Percentiles rank a stretch among this genome's conserved stretches.
These are phyloP conservation scores for Rutpela maculata DNA, from an alignment of 2,888 invertebrate species.

Conservation along the genomic window DNA sequence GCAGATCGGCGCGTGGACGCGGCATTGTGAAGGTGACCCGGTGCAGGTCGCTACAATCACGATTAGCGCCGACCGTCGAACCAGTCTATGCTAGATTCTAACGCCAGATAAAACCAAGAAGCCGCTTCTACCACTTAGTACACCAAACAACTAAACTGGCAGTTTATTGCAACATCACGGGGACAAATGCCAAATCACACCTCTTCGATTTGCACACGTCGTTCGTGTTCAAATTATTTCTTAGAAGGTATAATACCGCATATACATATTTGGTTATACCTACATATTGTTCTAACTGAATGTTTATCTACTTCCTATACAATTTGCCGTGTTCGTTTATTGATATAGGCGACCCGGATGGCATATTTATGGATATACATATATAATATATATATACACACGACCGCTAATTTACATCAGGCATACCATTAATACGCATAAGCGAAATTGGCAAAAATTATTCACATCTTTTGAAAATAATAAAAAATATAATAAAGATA, in stretches of 20 bases:
- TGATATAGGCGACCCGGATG: not conserved
- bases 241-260: constrained; percentile 4
- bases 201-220: constrained; percentile 24
- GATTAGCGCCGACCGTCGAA: constrained; percentile 66
- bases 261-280: constrained; percentile 19
- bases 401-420: not conserved
- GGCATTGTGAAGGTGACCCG: constrained; percentile 73
- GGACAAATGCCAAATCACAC: constrained; percentile 44
- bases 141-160: constrained; percentile 39
- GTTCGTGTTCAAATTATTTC: constrained; percentile 15
- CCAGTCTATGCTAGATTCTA: constrained; percentile 67
- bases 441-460: too few relatives aligned
- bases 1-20: constrained; percentile 67
- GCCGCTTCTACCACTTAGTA: constrained; percentile 53
- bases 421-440: too few relatives aligned
- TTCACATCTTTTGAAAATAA: too few relatives aligned
- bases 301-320: constrained; percentile 11
- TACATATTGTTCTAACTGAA: not conserved
- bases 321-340: constrained; percentile 4
- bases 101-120: constrained; percentile 63
- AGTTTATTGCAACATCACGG: constrained; percentile 41
- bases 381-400: not conserved
- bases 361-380: not conserved
- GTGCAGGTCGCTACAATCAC: constrained; percentile 69
- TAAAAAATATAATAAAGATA: too few relatives aligned